These are phyloP conservation scores for Drosophila lacertosa DNA, from an alignment of 1,140 invertebrate genomes.

Conservation along the genomic window DNA sequence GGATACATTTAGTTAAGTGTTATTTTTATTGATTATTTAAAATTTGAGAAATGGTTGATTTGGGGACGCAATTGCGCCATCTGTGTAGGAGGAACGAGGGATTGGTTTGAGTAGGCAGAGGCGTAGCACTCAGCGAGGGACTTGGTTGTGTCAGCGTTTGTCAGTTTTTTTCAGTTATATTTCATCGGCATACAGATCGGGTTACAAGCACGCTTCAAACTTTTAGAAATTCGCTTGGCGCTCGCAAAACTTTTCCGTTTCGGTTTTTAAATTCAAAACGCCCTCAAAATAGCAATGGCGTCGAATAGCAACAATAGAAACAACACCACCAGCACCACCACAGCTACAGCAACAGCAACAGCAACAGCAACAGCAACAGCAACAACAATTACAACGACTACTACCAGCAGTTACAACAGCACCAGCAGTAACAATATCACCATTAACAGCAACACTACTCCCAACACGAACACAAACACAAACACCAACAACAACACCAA, in stretches of 20 bases:
- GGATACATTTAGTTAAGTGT: no score
- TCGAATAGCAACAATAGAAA: slow-evolving; percentile 33
- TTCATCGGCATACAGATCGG: slow-evolving; percentile 45
- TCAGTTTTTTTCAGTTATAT: slow-evolving; percentile 23
- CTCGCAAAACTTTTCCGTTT: slow-evolving; percentile 46
- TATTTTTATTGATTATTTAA: no score
- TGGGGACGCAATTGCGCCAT: no score
- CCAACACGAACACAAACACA: neutral
- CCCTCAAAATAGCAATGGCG: slow-evolving; percentile 42
- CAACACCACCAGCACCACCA: slow-evolving; percentile 16
- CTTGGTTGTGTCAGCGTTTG: slow-evolving; percentile 2
- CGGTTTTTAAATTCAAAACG: slow-evolving; percentile 47
- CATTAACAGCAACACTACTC: neutral
- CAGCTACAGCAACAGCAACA: neutral
- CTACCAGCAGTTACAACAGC: slow-evolving; percentile 6
- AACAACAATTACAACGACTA: neutral
- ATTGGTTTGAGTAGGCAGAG: slow-evolving; percentile 3
- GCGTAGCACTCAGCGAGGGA: neutral
- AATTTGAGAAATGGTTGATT: no score
- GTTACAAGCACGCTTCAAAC: slow-evolving; percentile 49
- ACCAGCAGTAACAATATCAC: slow-evolving; percentile 4
- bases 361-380: neutral
- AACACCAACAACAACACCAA: neutral
- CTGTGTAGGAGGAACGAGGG: no score
- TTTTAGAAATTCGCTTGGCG: slow-evolving; percentile 44